Evolutionary conservation across 2,113 vertebrate species (phyloP), one percentile per base, ranked within the genome.

Genomic region (Channa argus): DNA sequence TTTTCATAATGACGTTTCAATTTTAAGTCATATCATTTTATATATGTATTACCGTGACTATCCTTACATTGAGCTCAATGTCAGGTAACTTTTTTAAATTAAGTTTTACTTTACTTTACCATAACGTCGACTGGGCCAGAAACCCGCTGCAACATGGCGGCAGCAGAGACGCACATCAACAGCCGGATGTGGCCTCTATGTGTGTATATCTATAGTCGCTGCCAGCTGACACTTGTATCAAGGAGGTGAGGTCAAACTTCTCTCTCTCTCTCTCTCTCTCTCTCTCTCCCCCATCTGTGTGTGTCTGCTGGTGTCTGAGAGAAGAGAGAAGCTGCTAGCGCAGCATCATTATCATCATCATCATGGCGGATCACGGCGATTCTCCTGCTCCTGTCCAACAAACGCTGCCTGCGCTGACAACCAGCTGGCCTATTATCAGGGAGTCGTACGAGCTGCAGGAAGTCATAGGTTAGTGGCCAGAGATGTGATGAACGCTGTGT

Each of bases 401-500:
- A 79, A 92, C 94, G 59, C 95, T 94, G 85, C 93, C 93, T 14
- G 89, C 89, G 81, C 88, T 87, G 83, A 87, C 94, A 55, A 71
- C 91, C 80, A 87, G 93, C 93, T 98, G 97, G 97, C 96, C 97
- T 89, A 99, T 98, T 90, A 97, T 94, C 93, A 94, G 96, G 92
- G 97, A 99, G 87, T 95, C 96, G 74, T 98, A 99, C 86, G 96
- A 98, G 92, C 96, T 98, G 85, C 97, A 98, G 95, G 97, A 98
- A 96, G 97, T 98, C 82, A 98, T 99, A 94, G 97, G 97, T 99
- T 89, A 96, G 97, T 96, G 85, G 38, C 58, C 15, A 34, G 50
- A 1, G 61, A 46, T 44, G 47, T 54, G 52, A 37, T 37, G 60
- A 43, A 13, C 2, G 54, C 51, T 59, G 36, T 33, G 12, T 50